Evolutionary conservation across 2,113 vertebrate species (phyloP).

Genomic region (Brachypteracias leptosomus): DNA sequence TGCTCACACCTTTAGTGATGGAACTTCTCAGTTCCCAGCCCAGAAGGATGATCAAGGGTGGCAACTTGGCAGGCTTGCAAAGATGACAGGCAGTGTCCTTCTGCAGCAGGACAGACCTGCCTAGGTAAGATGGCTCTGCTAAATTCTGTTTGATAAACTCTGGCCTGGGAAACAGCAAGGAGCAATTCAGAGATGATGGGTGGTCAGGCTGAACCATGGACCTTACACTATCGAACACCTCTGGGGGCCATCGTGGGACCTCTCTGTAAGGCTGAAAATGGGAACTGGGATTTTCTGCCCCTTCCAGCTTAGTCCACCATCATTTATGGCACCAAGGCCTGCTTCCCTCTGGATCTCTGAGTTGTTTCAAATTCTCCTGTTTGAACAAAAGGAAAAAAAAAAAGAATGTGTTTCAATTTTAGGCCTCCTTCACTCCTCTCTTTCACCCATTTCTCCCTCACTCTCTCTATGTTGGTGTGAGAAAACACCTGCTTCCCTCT

Average conservation of each 20-base stretch:
- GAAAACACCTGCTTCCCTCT: not conserved
- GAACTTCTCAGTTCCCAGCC: not conserved
- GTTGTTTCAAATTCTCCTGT: not conserved
- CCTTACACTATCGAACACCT: accelerated
- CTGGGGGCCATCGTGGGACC: accelerated
- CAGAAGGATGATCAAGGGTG: not conserved
- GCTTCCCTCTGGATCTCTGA: not conserved
- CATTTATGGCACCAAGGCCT: not conserved
- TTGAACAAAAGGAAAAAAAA: not conserved
- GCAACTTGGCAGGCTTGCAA: not conserved
- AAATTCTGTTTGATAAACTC: not conserved
- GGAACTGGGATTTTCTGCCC: not conserved
- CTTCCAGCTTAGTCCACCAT: not conserved
- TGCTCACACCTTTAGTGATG: accelerated
- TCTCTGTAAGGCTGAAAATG: not conserved
- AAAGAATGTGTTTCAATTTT: not conserved
- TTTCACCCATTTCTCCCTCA: not conserved
- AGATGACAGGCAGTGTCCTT: not conserved
- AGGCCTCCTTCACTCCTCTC: not conserved
- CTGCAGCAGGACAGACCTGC: not conserved
- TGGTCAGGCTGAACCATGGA: not conserved
- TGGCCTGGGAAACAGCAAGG: not conserved
- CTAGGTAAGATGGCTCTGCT: not conserved
- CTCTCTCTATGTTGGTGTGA: not conserved
- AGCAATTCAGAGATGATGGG: not conserved